Conservation (phyloP, 2,888 invertebrate genomes). For the Apeira syringaria region DNA sequence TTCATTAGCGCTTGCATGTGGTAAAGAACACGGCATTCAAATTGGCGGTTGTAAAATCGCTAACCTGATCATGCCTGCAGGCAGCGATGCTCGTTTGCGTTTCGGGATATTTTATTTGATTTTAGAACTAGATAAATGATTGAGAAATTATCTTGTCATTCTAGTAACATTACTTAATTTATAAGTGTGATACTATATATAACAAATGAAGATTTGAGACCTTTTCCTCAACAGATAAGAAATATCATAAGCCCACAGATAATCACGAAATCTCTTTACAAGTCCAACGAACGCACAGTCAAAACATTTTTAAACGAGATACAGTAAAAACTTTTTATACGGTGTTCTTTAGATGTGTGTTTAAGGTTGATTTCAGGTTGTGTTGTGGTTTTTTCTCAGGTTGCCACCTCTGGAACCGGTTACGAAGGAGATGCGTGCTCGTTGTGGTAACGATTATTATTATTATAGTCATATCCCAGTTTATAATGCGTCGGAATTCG, state of each 20-base stretch:
- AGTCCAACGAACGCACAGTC: conserved; percentile 36
- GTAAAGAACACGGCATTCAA: conserved; percentile 33
- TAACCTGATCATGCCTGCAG: conserved; percentile 39
- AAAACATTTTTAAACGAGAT: conserved; percentile 36
- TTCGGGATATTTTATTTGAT: conserved; percentile 27
- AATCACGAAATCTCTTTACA: conserved; percentile 33
- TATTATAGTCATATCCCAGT: conserved; percentile 45
- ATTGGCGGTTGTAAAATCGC: conserved; percentile 41
- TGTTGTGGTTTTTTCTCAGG: conserved; percentile 23
- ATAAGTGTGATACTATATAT: too few species aligned
- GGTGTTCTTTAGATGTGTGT: conserved; percentile 7
- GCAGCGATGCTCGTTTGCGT: conserved; percentile 31
- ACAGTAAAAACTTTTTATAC: conserved; percentile 21
- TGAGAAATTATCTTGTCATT: too few species aligned
- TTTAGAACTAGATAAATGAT: too few species aligned
- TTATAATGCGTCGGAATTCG: conserved; percentile 55
- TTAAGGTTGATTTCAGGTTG: conserved; percentile 33
- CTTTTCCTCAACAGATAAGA: conserved; percentile 18
- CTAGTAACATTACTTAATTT: too few species aligned
- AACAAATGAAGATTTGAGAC: too few species aligned
- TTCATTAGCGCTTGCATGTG: conserved; percentile 22
- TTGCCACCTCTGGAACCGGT: conserved; percentile 52
- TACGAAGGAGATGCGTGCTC: conserved; percentile 53
- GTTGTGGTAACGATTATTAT: conserved; percentile 70
- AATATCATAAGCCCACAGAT: conserved; percentile 17